Conservation (phyloP, 2,888 invertebrate species). For the Phrixothrix hirtus region DNA sequence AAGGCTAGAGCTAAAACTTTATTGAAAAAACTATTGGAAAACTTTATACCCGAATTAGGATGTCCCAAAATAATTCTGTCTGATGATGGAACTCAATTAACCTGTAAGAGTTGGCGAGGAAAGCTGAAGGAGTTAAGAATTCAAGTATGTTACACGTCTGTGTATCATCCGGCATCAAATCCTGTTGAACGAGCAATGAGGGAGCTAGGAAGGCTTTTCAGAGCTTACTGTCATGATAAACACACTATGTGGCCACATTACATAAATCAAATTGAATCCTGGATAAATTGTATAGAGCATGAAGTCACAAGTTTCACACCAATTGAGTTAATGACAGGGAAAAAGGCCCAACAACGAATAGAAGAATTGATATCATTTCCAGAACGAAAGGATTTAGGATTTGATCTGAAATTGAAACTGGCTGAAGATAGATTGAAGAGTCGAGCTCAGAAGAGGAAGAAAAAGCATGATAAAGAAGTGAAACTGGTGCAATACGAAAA, state of each 20-base stretch:
- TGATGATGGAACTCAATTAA: constrained; percentile 36
- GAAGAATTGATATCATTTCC: no score
- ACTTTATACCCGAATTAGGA: constrained; percentile 2
- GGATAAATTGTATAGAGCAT: constrained; percentile 26
- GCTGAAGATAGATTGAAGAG: no score
- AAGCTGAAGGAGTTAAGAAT: constrained; percentile 14
- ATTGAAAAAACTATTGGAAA: constrained; percentile 4
- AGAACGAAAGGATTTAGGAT: no score
- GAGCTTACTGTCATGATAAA: constrained; percentile 26
- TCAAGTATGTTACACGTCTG: constrained; percentile 15
- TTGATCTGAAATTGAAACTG: no score
- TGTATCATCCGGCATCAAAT: constrained; percentile 38
- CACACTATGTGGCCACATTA: constrained; percentile 32
- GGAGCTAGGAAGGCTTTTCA: constrained; percentile 32
- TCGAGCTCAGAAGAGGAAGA: no score
- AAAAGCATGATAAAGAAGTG: no score
- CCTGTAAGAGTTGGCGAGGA: constrained; percentile 22
- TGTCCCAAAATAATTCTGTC: constrained; percentile 11
- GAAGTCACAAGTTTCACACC: constrained; percentile 30
- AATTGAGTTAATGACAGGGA: no score
- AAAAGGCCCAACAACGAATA: no score
- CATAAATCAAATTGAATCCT: constrained; percentile 11
- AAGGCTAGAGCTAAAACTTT: constrained; percentile 16
- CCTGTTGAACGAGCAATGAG: constrained; percentile 36
- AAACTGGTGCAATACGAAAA: background rate